These are phyloP conservation scores for Botrylloides violaceus DNA, from an alignment of 23 tunicate genomes.

Conservation along the genomic window DNA sequence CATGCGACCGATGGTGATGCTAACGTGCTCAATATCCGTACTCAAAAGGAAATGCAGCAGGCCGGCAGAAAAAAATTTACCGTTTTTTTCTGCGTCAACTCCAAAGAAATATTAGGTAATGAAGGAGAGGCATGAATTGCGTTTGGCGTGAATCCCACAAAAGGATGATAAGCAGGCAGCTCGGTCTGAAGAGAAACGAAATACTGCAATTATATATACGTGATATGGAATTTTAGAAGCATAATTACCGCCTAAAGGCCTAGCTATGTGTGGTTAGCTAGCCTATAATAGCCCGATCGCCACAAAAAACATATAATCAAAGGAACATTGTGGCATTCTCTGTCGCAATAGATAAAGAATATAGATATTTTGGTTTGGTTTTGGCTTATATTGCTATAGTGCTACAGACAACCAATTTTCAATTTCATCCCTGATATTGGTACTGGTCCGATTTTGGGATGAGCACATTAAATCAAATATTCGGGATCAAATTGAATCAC, in stretches of 20 bases:
- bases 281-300: not conserved
- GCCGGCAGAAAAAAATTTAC: conserved; percentile 4
- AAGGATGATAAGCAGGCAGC: conserved; percentile 1
- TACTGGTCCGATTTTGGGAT: too few species aligned
- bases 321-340: not conserved
- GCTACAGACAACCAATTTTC: too few species aligned
- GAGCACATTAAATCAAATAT: too few species aligned
- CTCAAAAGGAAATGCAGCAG: too few species aligned
- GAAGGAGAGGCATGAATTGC: conserved; percentile 59
- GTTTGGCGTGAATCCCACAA: conserved; percentile 14
- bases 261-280: not conserved
- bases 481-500: too few species aligned
- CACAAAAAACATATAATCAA: not conserved
- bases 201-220: not conserved
- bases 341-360: too few species aligned
- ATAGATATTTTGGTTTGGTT: too few species aligned
- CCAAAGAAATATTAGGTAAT: conserved; percentile 41
- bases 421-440: too few species aligned
- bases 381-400: too few species aligned
- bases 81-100: conserved; percentile 13
- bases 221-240: not conserved
- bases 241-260: not conserved
- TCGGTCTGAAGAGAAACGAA: conserved; percentile 14
- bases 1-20: too few species aligned
- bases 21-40: too few species aligned